A percentile compares a stretch with the other conserved stretches of the same genome.
These are phyloP conservation scores for Ophion ventricosus DNA, from an alignment of 2,888 invertebrate species.

Conservation along the genomic window DNA sequence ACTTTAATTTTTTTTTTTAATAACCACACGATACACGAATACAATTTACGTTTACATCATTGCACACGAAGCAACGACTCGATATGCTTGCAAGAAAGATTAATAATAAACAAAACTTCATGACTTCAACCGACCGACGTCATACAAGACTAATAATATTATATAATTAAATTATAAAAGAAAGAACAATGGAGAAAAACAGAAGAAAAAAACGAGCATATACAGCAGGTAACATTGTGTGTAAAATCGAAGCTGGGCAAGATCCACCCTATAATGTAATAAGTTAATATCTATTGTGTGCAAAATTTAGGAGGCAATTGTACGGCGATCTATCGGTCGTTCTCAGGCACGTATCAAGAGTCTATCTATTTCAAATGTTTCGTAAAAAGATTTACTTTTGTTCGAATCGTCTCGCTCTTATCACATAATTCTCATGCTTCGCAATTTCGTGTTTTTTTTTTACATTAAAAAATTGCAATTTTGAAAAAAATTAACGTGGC, in stretches of 20 bases:
- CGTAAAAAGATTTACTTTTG: slow-evolving; percentile 2
- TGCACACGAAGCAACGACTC: slow-evolving; percentile 62
- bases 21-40: slow-evolving; percentile 16
- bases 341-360: slow-evolving; percentile 59
- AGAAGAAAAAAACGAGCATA: slow-evolving; percentile 19
- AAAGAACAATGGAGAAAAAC: neutral
- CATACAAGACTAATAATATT: slow-evolving; percentile 51
- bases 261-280: slow-evolving; percentile 69
- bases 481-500: slow-evolving; percentile 11
- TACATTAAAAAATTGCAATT: slow-evolving; percentile 28
- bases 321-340: slow-evolving; percentile 64
- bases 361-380: slow-evolving; percentile 38
- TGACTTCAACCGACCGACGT: slow-evolving; percentile 39
- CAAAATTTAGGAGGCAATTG: slow-evolving; percentile 63
- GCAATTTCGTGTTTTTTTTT: slow-evolving; percentile 24
- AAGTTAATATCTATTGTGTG: slow-evolving; percentile 70
- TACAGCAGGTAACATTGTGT: slow-evolving; percentile 36
- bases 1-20: slow-evolving; percentile 43
- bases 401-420: slow-evolving; percentile 44
- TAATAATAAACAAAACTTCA: slow-evolving; percentile 30
- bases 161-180: slow-evolving; percentile 15
- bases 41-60: slow-evolving; percentile 36
- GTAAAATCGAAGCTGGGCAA: slow-evolving; percentile 60
- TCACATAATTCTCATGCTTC: slow-evolving; percentile 44
- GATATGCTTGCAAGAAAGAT: slow-evolving; percentile 36